These are phyloP conservation scores for Unio delphinus DNA, from an alignment of 2,888 invertebrate species.

Conservation along the genomic window DNA sequence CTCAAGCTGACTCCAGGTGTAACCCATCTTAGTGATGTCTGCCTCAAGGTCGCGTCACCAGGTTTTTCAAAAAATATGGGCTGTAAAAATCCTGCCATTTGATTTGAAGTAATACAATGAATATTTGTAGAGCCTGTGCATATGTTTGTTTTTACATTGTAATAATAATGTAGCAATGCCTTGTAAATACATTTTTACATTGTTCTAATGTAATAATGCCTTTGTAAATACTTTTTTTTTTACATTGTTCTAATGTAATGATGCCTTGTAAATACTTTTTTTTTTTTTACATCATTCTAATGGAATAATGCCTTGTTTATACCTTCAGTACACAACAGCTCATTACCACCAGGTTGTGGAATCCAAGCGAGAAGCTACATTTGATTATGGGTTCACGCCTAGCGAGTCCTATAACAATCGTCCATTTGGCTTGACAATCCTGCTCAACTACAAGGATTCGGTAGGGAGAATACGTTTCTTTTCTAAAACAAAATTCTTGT, in stretches of 20 bases:
- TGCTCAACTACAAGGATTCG: slow-evolving; percentile 89
- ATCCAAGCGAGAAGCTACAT: slow-evolving; percentile 92
- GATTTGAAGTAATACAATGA: no score
- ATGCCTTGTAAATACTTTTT: not conserved
- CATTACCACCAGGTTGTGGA: slow-evolving; percentile 90
- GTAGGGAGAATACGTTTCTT: slow-evolving; percentile 72
- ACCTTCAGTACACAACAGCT: slow-evolving; percentile 85
- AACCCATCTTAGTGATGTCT: no score
- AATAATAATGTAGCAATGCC: not conserved
- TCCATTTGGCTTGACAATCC: slow-evolving; percentile 95
- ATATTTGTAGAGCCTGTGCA: no score
- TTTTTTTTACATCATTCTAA: not conserved
- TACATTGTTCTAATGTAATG: not conserved
- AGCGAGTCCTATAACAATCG: slow-evolving; percentile 97
- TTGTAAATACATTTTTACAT: slow-evolving; percentile 29
- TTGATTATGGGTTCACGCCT: slow-evolving; percentile 94
- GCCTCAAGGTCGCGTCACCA: no score
- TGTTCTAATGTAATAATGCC: not conserved
- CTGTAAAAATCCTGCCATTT: no score
- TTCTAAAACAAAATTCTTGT: no score
- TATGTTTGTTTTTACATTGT: no score
- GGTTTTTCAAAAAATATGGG: no score
- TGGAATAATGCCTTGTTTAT: not conserved
- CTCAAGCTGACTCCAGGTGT: no score
- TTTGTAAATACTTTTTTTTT: not conserved